Base-by-base conservation (phyloP, 2,797 vertebrate species). In the Sparidentex hasta region DNA sequence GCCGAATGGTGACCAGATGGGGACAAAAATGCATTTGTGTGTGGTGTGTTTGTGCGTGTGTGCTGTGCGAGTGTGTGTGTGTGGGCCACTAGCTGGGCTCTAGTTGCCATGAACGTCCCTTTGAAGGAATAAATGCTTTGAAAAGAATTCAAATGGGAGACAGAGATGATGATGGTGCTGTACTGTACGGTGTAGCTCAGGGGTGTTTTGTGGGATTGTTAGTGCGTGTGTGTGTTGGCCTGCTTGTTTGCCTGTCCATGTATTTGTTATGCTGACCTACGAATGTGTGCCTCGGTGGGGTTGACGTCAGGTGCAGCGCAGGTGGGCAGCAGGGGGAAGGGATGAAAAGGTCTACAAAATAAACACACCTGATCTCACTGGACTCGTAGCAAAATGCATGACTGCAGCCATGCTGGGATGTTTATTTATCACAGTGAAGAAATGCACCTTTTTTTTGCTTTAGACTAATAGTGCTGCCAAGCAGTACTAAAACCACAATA, bases 1-100 rank as follows among this genome's bases (percentile, higher is more conserved):
- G 82, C 70, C 78, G 90, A 86, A 90, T 84, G 89, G 85, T 76
- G 89, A 89, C 90, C 94, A 93, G 90, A 93, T 93, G 92, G 93
- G 93, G 87, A 91, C 91, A 89, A 66, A 88, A 85, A 84, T 73
- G 75, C 76, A 64, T 78, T 73, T 58, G 59, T 55, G 76, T 59
- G 78, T 8, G 80, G 59, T 76, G 74, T 79, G 76, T 64, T 76
- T 75, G 63, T 78, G 74, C 71, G 62, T 75, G 56, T 82, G 76
- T 76, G 80, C 7, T 33, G 71, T 56, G 74, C 50, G 65, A 75
- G 82, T 54, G 80, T 69, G 65, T 54, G 80, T 69, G 65, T 66
- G 78, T 20, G 41, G 2, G 69, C 61, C 74, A 83, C 82, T 81
- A 85, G 78, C 83, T 74, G 71, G 73, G 33, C 64, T 89, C 21